Base-by-base conservation (phyloP, 1,140 invertebrate genomes). In the Lithobius niger region DNA sequence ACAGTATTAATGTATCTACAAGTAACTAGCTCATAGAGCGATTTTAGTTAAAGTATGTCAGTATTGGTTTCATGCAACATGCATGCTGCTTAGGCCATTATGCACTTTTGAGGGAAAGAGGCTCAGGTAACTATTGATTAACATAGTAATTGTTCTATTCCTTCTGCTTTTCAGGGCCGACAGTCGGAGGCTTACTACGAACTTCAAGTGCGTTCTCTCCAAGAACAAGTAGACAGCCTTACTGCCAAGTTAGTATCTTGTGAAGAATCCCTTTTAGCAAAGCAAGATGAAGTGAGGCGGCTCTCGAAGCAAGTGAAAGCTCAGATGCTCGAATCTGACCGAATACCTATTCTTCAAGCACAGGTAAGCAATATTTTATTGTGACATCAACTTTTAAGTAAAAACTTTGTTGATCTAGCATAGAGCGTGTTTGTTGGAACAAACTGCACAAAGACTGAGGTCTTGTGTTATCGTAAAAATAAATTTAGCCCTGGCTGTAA, bases 331-430 rank as follows among this genome's bases (percentile, higher is more conserved):
- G 62, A 63, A 42, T 54, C 55, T 18, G 62, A 63, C 27, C 57
- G 56, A n/a, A 57, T 62, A 45, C 53, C 62, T 19, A 60, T 64
- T 28, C 55, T 64, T 3, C 59, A 60, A 57, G 62, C 62, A 50
- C 62, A 64, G 43, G 55, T 57, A 52, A 50, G n/a, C n/a, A n/a
- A n/a, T n/a, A n/a, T n/a, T n/a, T n/a, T n/a, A n/a, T n/a, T n/a
- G n/a, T n/a, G n/a, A n/a, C n/a, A n/a, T n/a, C n/a, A n/a, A n/a
- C n/a, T n/a, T n/a, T n/a, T n/a, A n/a, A n/a, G n/a, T n/a, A n/a
- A n/a, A n/a, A n/a, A n/a, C n/a, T n/a, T n/a, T n/a, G n/a, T n/a
- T n/a, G n/a, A n/a, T n/a, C n/a, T n/a, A n/a, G n/a, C n/a, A n/a
- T n/a, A n/a, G n/a, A n/a, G n/a, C n/a, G n/a, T n/a, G n/a, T n/a